phyloP scores from a whole-genome alignment of 2,113 vertebrate genomes.

The Daubentonia madagascariensis region DNA sequence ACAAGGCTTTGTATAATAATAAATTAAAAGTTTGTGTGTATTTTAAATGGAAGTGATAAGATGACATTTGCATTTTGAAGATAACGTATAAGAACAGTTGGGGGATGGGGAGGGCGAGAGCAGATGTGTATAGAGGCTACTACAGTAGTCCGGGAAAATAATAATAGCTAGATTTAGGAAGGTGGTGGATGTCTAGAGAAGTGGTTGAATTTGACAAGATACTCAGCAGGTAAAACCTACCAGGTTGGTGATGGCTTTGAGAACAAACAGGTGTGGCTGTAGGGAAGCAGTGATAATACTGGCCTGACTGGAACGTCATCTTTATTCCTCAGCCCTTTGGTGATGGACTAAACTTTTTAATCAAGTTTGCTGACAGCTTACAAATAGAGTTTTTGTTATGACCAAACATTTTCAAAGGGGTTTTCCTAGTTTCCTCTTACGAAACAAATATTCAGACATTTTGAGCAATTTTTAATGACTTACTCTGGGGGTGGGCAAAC shows the following conservation, averaged over 20 bases:
- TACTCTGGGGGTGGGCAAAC: neutral
- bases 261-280: neutral
- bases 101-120: neutral
- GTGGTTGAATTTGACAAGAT: neutral
- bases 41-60: neutral
- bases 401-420: neutral
- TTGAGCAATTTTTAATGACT: neutral
- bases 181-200: neutral
- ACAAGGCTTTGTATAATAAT: neutral
- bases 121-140: neutral
- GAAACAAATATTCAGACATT: slow-evolving; percentile 18
- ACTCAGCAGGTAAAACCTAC: neutral
- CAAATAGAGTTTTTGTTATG: neutral
- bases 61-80: neutral
- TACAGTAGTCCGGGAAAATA: neutral
- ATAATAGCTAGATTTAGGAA: neutral
- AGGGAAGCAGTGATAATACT: neutral
- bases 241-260: neutral
- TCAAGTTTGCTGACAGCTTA: neutral
- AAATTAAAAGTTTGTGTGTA: neutral
- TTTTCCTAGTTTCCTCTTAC: neutral
- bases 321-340: neutral
- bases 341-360: neutral
- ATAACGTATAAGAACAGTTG: neutral
- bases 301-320: neutral